A percentile compares a stretch with the other conserved stretches of the same genome.
These are phyloP conservation scores for Congeria kusceri DNA, from an alignment of 2,888 invertebrate species.

Conservation along the genomic window DNA sequence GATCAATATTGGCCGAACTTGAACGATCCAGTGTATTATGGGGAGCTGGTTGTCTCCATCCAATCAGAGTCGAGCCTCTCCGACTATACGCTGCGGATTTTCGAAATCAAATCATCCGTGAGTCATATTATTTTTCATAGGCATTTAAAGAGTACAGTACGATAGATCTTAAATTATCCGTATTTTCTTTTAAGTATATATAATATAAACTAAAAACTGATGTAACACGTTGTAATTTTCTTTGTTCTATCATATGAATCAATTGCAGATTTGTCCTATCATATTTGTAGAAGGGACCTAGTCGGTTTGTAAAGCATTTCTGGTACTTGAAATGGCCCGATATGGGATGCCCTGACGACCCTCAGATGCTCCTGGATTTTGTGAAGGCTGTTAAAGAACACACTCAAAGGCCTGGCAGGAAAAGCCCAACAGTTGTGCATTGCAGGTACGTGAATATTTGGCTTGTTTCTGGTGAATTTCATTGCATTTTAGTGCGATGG, in stretches of 20 bases:
- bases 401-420: constrained; percentile 81
- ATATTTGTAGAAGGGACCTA: constrained; percentile 56
- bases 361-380: constrained; percentile 89
- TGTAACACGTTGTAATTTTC: too few species aligned
- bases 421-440: constrained; percentile 89
- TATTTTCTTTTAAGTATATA: too few species aligned
- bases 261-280: too few species aligned
- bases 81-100: constrained; percentile 88
- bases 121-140: background rate
- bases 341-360: constrained; percentile 89
- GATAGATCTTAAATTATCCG: too few species aligned
- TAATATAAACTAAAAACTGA: too few species aligned
- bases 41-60: constrained; percentile 87
- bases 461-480: too few species aligned
- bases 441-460: constrained; percentile 89
- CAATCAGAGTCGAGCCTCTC: constrained; percentile 85
- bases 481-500: too few species aligned
- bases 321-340: constrained; percentile 92
- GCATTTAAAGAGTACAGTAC: too few species aligned
- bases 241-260: too few species aligned
- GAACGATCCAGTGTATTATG: constrained; percentile 88
- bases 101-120: constrained; percentile 86
- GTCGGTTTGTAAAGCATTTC: constrained; percentile 88
- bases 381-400: constrained; percentile 87
- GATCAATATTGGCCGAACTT: constrained; percentile 90